Conservation (phyloP, 2,888 invertebrate species). For the Phrixothrix hirtus region DNA sequence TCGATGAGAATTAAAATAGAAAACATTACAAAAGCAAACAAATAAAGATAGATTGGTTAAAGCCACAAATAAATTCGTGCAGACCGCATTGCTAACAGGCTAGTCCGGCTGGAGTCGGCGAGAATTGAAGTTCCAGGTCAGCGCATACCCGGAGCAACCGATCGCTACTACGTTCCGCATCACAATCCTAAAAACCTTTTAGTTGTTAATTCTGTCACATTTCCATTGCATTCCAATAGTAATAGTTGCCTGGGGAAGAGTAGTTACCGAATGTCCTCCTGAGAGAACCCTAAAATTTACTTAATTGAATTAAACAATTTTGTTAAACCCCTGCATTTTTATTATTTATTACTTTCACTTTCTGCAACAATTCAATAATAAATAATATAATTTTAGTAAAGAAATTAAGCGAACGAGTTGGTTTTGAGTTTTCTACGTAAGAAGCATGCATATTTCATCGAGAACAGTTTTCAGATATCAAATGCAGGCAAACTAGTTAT, state of each 20-base stretch:
- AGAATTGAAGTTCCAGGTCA: slow-evolving; percentile 40
- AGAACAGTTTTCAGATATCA: slow-evolving; percentile 6
- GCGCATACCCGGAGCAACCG: slow-evolving; percentile 32
- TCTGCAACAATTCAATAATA: too few species aligned
- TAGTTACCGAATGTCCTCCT: slow-evolving; percentile 8
- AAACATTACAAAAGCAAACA: slow-evolving; percentile 32
- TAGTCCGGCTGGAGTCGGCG: slow-evolving; percentile 30
- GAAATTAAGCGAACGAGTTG: too few species aligned
- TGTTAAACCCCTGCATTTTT: too few species aligned
- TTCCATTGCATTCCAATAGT: slow-evolving; percentile 23
- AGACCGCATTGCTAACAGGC: slow-evolving; percentile 40
- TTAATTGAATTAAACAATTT: slow-evolving; percentile 24
- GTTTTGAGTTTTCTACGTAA: too few species aligned
- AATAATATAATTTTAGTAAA: too few species aligned
- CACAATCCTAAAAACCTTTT: slow-evolving; percentile 31
- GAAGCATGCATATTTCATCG: too few species aligned
- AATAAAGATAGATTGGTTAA: slow-evolving; percentile 38
- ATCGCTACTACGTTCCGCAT: slow-evolving; percentile 30
- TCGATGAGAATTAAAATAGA: slow-evolving; percentile 21
- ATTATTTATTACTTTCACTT: too few species aligned
- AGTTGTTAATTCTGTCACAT: slow-evolving; percentile 36
- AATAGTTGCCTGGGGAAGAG: slow-evolving; percentile 14
- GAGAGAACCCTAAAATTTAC: slow-evolving; percentile 9
- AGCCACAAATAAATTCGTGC: slow-evolving; percentile 39
- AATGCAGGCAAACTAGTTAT: slow-evolving; percentile 9